A percentile compares a stretch with the other conserved stretches of the same genome.
These are phyloP conservation scores for Ommatoiulus sabulosus DNA, from an alignment of 2,888 invertebrate species.

Conservation along the genomic window DNA sequence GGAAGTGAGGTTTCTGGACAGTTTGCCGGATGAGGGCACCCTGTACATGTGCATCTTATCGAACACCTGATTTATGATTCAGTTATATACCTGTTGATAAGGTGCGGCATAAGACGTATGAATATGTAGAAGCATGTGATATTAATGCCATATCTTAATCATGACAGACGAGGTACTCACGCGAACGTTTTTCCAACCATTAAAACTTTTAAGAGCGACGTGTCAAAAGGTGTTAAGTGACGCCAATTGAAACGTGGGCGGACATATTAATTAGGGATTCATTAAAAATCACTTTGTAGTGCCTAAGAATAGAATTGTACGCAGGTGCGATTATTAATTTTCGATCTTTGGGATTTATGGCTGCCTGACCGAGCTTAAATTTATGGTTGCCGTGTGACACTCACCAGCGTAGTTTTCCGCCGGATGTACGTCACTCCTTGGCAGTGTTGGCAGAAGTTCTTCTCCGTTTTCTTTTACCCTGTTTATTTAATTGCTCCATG, in stretches of 20 bases:
- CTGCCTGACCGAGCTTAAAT: slow-evolving; percentile 3
- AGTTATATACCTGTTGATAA: not conserved
- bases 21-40: not conserved
- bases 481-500: not conserved
- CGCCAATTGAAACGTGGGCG: slow-evolving; percentile 19
- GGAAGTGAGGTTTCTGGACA: not conserved
- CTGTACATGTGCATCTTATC: not conserved
- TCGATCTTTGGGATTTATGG: not conserved
- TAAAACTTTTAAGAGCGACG: not conserved
- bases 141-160: not conserved
- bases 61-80: not conserved
- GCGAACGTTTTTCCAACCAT: not conserved
- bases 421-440: not conserved
- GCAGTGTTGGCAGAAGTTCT: not conserved
- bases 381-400: not conserved
- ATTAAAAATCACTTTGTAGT: slow-evolving; percentile 10
- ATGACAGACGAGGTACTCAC: not conserved
- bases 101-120: not conserved
- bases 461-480: not conserved
- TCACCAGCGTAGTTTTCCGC: no score
- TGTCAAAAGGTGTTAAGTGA: not conserved
- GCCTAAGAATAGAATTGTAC: not conserved
- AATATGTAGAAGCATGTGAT: slow-evolving; percentile 19
- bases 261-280: slow-evolving; percentile 19
- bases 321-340: not conserved